Conservation (phyloP, 2,888 invertebrate species). For the Drosophila rubida region DNA sequence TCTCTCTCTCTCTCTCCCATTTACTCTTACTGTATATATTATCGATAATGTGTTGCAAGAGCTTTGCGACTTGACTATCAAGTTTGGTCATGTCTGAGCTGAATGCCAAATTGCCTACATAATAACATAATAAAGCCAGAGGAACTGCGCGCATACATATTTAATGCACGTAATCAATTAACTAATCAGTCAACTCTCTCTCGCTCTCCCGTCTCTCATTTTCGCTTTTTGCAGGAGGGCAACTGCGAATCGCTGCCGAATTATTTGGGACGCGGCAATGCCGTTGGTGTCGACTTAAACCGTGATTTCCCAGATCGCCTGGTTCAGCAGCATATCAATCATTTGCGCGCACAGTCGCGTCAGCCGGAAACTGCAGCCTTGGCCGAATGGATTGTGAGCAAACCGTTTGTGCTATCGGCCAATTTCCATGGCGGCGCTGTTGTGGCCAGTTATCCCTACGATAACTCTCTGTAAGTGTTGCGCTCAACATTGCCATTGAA, state of each 20-base stretch:
- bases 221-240: conserved; percentile 89
- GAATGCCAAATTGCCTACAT: conserved; percentile 40
- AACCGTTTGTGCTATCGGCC: conserved; percentile 96
- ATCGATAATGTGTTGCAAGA: conserved; percentile 38
- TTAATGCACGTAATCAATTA: conserved; percentile 38
- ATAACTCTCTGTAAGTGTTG: conserved; percentile 90
- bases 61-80: conserved; percentile 59
- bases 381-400: conserved; percentile 94
- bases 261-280: conserved; percentile 92
- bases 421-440: conserved; percentile 98
- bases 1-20: conserved; percentile 6
- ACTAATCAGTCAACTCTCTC: conserved; percentile 32
- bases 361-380: conserved; percentile 95
- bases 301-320: conserved; percentile 97
- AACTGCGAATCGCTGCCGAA: conserved; percentile 89
- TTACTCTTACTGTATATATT: conserved; percentile 7
- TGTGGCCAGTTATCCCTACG: conserved; percentile 99
- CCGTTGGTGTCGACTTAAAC: conserved; percentile 93
- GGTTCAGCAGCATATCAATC: conserved; percentile 84
- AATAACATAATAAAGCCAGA: conserved; percentile 1
- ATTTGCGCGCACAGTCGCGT: conserved; percentile 85
- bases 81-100: conserved; percentile 57
- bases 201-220: conserved; percentile 10
- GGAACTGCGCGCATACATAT: not conserved
- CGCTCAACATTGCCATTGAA: not conserved